These are phyloP conservation scores for Bambusicola thoracicus DNA, from an alignment of 2,113 vertebrate species.

Conservation along the genomic window DNA sequence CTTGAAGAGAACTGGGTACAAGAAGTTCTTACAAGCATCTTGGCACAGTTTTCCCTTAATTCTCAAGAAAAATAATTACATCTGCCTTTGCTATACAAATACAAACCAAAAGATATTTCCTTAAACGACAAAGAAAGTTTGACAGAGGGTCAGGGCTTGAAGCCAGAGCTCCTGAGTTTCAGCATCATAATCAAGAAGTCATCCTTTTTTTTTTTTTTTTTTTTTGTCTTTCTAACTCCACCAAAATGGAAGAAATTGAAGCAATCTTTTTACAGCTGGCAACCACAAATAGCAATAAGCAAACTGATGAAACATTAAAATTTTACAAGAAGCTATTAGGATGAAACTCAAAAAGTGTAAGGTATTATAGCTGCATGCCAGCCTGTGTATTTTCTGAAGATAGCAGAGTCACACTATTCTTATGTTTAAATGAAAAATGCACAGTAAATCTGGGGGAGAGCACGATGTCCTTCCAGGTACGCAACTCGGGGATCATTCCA, in stretches of 20 bases:
- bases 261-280: background rate
- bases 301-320: background rate
- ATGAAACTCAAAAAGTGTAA: background rate
- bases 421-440: background rate
- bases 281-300: background rate
- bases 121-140: background rate
- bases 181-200: background rate
- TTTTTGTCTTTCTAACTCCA: background rate
- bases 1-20: background rate
- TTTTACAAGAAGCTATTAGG: background rate
- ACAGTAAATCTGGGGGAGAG: background rate
- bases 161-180: background rate
- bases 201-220: background rate
- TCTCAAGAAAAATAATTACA: background rate
- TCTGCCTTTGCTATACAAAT: background rate
- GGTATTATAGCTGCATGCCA: background rate
- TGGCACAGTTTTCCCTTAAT: background rate
- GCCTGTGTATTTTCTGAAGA: background rate
- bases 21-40: background rate
- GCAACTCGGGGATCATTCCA: background rate
- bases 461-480: rapidly evolving
- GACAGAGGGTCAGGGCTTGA: background rate
- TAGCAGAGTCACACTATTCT: background rate
- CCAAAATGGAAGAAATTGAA: background rate
- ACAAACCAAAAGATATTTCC: background rate